Conservation (phyloP, 2,113 vertebrate species). For the Oryzias javanicus region DNA sequence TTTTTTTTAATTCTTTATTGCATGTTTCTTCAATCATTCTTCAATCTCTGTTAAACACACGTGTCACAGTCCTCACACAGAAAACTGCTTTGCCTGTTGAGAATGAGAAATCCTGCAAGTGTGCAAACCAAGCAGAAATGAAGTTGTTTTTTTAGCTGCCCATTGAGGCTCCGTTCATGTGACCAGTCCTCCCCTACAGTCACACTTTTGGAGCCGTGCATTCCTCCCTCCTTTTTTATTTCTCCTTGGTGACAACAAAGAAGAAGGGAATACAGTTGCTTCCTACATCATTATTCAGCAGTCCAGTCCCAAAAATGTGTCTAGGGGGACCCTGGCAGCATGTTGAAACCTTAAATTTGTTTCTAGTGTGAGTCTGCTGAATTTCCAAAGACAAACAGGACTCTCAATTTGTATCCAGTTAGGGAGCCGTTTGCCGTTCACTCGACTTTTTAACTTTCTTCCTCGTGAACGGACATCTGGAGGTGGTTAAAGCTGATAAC, state of each 20-base stretch:
- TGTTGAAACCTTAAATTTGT: constrained; percentile 15
- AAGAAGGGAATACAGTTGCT: constrained; percentile 22
- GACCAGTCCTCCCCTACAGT: constrained; percentile 44
- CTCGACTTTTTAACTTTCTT: neutral
- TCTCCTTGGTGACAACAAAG: neutral
- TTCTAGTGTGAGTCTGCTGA: constrained; percentile 1
- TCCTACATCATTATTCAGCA: constrained; percentile 50
- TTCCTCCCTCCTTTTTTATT: constrained; percentile 39
- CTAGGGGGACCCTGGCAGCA: neutral
- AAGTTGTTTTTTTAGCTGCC: no score
- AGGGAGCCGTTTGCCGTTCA: neutral
- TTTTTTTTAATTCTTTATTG: no score
- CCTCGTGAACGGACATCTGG: neutral
- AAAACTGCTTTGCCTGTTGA: no score
- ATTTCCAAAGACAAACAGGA: neutral
- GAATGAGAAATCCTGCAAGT: no score
- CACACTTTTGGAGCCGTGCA: constrained; percentile 28
- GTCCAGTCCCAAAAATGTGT: constrained; percentile 3
- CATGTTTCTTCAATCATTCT: neutral
- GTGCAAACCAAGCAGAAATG: no score
- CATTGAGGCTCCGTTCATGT: constrained; percentile 54
- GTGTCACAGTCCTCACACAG: neutral
- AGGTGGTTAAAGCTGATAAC: neutral
- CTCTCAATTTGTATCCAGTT: neutral
- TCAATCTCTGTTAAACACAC: neutral